Evolutionary conservation across 2,888 invertebrate genomes (phyloP).

Genomic region (Ormyrus nitidulus): DNA sequence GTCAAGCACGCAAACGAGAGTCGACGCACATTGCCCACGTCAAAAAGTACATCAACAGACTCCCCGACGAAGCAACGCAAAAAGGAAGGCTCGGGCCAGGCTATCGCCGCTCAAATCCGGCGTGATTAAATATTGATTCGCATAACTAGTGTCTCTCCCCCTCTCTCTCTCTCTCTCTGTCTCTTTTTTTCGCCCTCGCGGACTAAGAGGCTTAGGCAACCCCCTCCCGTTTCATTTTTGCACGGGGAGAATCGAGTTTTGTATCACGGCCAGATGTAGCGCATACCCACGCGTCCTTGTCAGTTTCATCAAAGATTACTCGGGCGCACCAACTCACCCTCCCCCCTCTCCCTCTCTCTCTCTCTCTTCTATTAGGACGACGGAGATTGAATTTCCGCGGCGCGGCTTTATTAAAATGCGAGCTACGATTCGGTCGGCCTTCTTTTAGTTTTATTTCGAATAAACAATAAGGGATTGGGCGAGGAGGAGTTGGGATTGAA

Average conservation of each 20-base stretch:
- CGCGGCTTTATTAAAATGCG: conserved; percentile 44
- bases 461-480: conserved; percentile 22
- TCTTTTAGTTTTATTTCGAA: conserved; percentile 1
- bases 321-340: conserved; percentile 52
- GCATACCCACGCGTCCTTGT: conserved; percentile 15
- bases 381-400: conserved; percentile 44
- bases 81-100: not conserved
- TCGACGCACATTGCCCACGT: not conserved
- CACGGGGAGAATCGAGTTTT: conserved; percentile 16
- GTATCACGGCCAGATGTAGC: conserved; percentile 37
- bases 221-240: conserved; percentile 64
- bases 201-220: conserved; percentile 63
- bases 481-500: not conserved
- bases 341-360: conserved; percentile 45
- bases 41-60: not conserved
- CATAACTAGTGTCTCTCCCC: conserved; percentile 60
- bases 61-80: not conserved
- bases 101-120: conserved; percentile 53
- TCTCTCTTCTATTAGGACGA: conserved; percentile 22
- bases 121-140: conserved; percentile 69
- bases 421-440: not conserved
- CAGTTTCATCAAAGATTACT: conserved; percentile 55
- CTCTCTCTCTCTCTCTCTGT: conserved; percentile 28
- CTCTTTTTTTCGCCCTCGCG: not conserved
- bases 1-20: conserved; percentile 12